Percentiles rank a stretch among this genome's conserved stretches.
phyloP scores from a whole-genome alignment of 2,113 vertebrate genomes.

The Oncorhynchus keta region DNA sequence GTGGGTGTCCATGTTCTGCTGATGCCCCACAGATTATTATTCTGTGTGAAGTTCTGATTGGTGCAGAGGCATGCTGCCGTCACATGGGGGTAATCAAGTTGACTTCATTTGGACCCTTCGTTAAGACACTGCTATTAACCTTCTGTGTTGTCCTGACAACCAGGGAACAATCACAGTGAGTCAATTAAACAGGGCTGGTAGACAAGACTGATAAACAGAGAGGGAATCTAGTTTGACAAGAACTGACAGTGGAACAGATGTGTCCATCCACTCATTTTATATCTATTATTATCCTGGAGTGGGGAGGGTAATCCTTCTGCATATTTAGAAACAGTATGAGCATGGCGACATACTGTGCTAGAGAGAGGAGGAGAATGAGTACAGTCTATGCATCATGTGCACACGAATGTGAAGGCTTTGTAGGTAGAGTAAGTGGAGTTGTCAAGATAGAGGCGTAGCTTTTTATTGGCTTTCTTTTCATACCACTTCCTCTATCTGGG shows the following conservation, averaged over 20 bases:
- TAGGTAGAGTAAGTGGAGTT: too few species aligned
- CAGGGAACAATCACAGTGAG: conserved; percentile 17
- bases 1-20: not conserved
- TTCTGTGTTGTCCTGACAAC: conserved; percentile 64
- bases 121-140: conserved; percentile 42
- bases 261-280: conserved; percentile 20
- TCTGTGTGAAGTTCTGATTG: conserved; percentile 48
- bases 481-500: not conserved
- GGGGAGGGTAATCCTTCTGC: conserved; percentile 12
- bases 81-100: conserved; percentile 25
- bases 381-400: too few species aligned
- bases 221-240: conserved; percentile 41
- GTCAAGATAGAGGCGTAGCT: too few species aligned
- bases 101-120: conserved; percentile 52
- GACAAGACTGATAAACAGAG: conserved; percentile 36
- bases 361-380: not conserved
- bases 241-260: conserved; percentile 33
- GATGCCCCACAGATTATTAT: conserved; percentile 44
- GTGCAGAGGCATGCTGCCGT: conserved; percentile 49
- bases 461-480: not conserved
- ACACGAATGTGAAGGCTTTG: too few species aligned
- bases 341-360: conserved; percentile 1
- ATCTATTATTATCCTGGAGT: conserved; percentile 42
- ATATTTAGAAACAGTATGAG: conserved; percentile 22
- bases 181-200: conserved; percentile 55